Evolutionary conservation across 2,888 invertebrate species (phyloP), one percentile per base, ranked within the genome.

Genomic region (Leptinotarsa peninsularis): DNA sequence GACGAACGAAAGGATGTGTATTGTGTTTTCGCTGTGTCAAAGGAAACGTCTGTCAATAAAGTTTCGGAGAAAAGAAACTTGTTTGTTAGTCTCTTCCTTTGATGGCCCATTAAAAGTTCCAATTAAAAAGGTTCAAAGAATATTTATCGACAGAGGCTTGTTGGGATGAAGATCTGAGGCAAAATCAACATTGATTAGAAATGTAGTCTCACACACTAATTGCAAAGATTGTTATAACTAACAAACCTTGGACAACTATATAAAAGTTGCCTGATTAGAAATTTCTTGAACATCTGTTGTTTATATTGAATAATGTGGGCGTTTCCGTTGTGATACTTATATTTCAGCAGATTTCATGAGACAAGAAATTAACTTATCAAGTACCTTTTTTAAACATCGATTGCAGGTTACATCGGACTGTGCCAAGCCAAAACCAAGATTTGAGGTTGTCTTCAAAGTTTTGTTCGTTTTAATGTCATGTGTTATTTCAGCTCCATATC

Each of bases 31-130:
- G 21, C 58, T 58, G 15, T 58, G 58, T 58, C 58, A 58, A 58
- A 58, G 58, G 58, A 58, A 58, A 58, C 23, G 58, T 14, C 58
- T 58, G 27, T 58, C 58, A 58, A 58, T 58, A 23, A 58, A 58
- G 23, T 14, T 58, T 58, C 58, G 14, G 23, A 58, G 58, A 58
- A 58, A 18, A 14, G 58, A 58, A 58, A 58, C 58, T 58, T 58
- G 58, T 58, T 58, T 58, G 58, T 58, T 58, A 58, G 23, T 58
- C 58, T 58, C 58, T 58, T 58, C 27, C 23, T 23, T 13, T 58
- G 23, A 58, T 58, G 58, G 14, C 58, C 58, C 58, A 58, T 58
- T 58, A 58, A 58, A 58, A 58, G 27, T 58, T 58, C 58, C 58
- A 58, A 58, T 58, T 58, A 58, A 58, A 58, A 58, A 15, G 23